Evolutionary conservation across 2,888 invertebrate genomes (phyloP).

Genomic region (Calameuta filiformis): DNA sequence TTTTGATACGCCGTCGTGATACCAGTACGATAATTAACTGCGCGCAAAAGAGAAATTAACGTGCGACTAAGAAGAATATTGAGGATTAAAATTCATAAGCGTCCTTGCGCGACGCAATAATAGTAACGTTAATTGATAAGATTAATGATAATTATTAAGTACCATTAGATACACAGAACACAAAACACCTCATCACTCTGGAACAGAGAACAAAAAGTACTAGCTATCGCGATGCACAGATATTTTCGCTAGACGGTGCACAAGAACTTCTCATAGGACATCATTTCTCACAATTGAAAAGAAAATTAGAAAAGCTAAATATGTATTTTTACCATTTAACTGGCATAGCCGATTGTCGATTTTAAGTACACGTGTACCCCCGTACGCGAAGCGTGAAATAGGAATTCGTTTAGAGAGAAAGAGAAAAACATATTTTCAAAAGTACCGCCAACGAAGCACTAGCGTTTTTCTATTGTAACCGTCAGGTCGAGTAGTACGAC

Average conservation of each 20-base stretch:
- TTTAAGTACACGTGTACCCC: background rate
- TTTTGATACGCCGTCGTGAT: background rate
- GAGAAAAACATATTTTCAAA: background rate
- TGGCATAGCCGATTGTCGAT: background rate
- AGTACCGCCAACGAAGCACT: background rate
- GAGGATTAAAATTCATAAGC: background rate
- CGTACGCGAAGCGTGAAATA: background rate
- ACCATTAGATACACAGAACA: background rate
- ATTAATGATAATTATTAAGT: background rate
- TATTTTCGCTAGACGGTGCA: constrained; percentile 50
- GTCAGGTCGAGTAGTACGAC: background rate
- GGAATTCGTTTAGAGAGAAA: background rate
- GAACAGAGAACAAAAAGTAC: background rate
- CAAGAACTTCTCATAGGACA: constrained; percentile 27
- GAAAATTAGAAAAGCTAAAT: constrained; percentile 9
- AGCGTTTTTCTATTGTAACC: background rate
- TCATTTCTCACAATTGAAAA: background rate
- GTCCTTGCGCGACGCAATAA: background rate
- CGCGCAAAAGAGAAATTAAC: background rate
- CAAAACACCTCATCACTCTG: background rate
- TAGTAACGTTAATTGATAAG: background rate
- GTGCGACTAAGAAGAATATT: background rate
- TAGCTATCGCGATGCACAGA: constrained; percentile 9
- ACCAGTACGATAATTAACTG: background rate
- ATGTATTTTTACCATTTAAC: constrained; percentile 16